Base-by-base conservation (phyloP, 2,797 vertebrate genomes). In the Silurus lanzhouensis region DNA sequence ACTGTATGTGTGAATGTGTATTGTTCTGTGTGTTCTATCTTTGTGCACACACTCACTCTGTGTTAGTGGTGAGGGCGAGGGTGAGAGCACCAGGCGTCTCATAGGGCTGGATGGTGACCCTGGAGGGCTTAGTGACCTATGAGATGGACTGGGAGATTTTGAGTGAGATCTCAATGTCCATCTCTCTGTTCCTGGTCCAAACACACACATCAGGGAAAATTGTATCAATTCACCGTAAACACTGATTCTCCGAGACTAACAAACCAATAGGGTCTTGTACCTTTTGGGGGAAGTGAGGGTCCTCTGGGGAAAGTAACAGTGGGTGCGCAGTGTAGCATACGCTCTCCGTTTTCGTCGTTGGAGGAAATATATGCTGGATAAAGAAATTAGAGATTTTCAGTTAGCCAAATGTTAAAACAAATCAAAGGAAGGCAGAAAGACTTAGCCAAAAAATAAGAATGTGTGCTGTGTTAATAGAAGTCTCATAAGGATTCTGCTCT, bases 331-430 rank as follows among this genome's bases (percentile, higher is more conserved):
- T 93, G 94, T 5, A 95, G 92, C 19, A 91, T 93, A 70, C 89
- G 91, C 86, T 97, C 96, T 71, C 96, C 96, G 0, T 95, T 97
- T 92, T 98, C 96, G 83, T 93, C 93, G 67, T 97, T 96, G n/a
- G 92, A 93, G 4, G 96, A 94, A 89, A 96, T 92, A 55, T 96
- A 96, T 1, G 96, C 97, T 97, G 91, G 72, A 63, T 88, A 27
- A 20, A 83, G 0, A 81, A 81, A 38, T 10, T 25, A 31, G 44
- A 17, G 22, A 20, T 64, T 58, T 67, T 46, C 12, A 78, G 57
- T 6, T 17, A 17, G n/a, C 14, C 25, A 57, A 38, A 38, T 38
- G 38, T 38, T 0, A 5, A 38, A 46, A 44, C 38, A 22, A 22
- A 48, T 38, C 22, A 20, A 52, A 25, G 22, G 1, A 48, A 22